A percentile compares a stretch with the other conserved stretches of the same genome.
Conservation (phyloP, 2,113 vertebrate genomes). For the Oreochromis aureus region DNA sequence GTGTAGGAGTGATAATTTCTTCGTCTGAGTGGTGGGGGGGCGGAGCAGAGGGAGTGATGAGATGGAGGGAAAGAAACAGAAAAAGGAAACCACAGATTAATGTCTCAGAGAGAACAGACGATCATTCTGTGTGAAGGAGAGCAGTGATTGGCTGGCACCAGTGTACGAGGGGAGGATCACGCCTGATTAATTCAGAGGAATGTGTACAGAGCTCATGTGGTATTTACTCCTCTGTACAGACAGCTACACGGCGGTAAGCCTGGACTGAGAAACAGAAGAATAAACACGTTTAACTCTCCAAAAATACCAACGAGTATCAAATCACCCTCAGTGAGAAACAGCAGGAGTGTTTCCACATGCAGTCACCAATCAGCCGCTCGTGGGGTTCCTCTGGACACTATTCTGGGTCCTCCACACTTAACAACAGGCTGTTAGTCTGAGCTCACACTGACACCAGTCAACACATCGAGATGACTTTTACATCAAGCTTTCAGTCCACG, state of each 20-base stretch:
- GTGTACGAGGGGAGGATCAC: not conserved
- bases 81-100: slow-evolving; percentile 51
- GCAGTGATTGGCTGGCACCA: not conserved
- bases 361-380: not conserved
- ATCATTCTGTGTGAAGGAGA: not conserved
- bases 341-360: not conserved
- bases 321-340: not conserved
- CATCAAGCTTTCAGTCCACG: not conserved
- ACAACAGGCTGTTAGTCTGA: not conserved
- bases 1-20: slow-evolving; percentile 63
- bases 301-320: not conserved
- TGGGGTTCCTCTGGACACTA: not conserved
- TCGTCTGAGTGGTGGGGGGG: slow-evolving; percentile 47
- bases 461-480: not conserved
- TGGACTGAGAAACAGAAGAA: not conserved
- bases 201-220: not conserved
- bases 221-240: not conserved
- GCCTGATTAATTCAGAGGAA: not conserved
- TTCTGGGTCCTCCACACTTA: not conserved
- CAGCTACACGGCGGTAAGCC: not conserved
- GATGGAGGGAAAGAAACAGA: slow-evolving; percentile 46
- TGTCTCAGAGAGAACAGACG: slow-evolving; percentile 38
- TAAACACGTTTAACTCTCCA: not conserved
- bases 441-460: not conserved
- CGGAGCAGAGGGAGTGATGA: slow-evolving; percentile 25